Conservation (phyloP, 2,113 vertebrate species). For the Neodontobutis hainanensis region DNA sequence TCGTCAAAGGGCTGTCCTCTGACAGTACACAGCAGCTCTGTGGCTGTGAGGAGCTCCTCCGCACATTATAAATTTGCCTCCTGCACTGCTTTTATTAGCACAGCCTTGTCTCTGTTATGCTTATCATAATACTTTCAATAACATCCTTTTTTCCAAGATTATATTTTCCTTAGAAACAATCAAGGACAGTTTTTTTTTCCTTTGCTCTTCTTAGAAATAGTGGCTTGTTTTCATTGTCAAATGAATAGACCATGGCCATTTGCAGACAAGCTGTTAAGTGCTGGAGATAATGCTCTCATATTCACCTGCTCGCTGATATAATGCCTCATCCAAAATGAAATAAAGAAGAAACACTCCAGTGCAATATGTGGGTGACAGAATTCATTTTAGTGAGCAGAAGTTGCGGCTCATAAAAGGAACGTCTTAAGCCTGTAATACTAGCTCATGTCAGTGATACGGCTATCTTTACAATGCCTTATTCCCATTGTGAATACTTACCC, state of each 20-base stretch:
- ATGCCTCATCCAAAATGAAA: conserved; percentile 22
- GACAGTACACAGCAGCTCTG: neutral
- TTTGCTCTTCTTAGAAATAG: conserved; percentile 25
- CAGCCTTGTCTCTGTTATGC: conserved; percentile 20
- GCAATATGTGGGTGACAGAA: conserved; percentile 48
- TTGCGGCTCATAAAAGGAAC: conserved; percentile 67
- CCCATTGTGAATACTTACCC: no score
- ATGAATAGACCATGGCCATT: conserved; percentile 53
- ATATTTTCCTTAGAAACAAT: conserved; percentile 54
- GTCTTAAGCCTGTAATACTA: conserved; percentile 73
- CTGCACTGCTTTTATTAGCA: conserved; percentile 36
- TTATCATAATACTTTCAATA: conserved; percentile 53
- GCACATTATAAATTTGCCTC: conserved; percentile 36
- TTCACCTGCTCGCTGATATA: conserved; percentile 18
- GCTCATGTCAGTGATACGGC: no score
- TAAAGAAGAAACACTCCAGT: conserved; percentile 41
- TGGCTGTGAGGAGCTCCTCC: conserved; percentile 30
- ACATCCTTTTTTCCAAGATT: conserved; percentile 40
- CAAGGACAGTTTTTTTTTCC: conserved; percentile 9
- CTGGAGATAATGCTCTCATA: conserved; percentile 54
- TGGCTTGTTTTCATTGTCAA: conserved; percentile 46
- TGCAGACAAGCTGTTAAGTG: conserved; percentile 56
- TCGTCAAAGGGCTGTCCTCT: no score
- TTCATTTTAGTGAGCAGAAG: conserved; percentile 67
- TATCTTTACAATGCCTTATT: no score